Evolutionary conservation across 1,140 invertebrate genomes (phyloP).

Genomic region (Eubasilissa regina): DNA sequence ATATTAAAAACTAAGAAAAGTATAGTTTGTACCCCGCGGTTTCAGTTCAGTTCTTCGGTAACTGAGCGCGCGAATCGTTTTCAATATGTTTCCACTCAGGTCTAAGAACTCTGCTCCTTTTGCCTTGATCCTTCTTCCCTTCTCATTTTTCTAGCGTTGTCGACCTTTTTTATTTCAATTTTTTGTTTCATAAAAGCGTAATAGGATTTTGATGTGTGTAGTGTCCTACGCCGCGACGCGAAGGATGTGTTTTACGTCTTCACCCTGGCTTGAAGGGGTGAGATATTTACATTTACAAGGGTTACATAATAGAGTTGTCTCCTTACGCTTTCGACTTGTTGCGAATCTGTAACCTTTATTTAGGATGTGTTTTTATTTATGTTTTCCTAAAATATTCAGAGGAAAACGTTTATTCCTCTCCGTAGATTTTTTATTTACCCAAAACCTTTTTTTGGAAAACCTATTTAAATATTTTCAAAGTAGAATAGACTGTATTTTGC

Average conservation of each 20-base stretch:
- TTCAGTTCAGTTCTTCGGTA: too few species aligned
- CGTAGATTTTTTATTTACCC: not conserved
- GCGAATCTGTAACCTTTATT: slow-evolving; percentile 44
- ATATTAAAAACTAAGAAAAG: too few species aligned
- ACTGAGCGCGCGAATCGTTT: too few species aligned
- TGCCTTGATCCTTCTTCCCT: not conserved
- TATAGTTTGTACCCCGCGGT: too few species aligned
- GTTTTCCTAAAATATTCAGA: slow-evolving; percentile 19
- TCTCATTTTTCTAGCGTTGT: slow-evolving; percentile 13
- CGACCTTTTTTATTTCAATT: slow-evolving; percentile 51
- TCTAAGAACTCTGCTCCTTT: too few species aligned
- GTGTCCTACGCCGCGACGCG: slow-evolving; percentile 35
- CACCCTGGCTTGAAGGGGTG: not conserved
- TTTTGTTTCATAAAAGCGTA: slow-evolving; percentile 54
- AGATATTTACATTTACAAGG: slow-evolving; percentile 44
- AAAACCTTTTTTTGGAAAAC: too few species aligned
- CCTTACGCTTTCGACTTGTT: slow-evolving; percentile 41
- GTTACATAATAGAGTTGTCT: slow-evolving; percentile 46
- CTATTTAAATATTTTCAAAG: too few species aligned
- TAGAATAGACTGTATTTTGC: too few species aligned
- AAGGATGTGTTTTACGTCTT: slow-evolving; percentile 50
- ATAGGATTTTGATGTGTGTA: slow-evolving; percentile 50
- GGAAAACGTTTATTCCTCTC: slow-evolving; percentile 28
- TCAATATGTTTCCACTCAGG: too few species aligned
- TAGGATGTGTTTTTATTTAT: slow-evolving; percentile 41